A percentile compares a stretch with the other conserved stretches of the same genome.
These are phyloP conservation scores for Sminthurides aquaticus DNA, from an alignment of 2,888 invertebrate species.

Conservation along the genomic window DNA sequence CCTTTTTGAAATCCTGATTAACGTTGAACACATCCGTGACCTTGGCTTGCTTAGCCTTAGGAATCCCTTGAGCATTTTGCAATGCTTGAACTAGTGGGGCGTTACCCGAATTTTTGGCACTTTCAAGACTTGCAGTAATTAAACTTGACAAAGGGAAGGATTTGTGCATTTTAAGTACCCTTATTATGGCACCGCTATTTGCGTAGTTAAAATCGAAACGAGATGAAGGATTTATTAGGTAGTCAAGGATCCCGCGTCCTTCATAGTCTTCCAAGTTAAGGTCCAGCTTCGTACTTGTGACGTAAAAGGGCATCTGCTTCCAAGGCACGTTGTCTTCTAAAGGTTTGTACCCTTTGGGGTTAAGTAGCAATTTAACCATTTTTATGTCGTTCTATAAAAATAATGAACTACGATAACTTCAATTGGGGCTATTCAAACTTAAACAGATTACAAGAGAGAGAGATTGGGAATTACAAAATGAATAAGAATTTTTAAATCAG, in stretches of 20 bases:
- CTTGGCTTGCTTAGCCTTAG: conserved; percentile 4
- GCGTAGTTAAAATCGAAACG: conserved; percentile 5
- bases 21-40: conserved; percentile 5
- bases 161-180: not conserved
- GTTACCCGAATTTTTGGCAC: not conserved
- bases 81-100: conserved; percentile 14
- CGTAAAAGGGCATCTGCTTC: not conserved
- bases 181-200: not conserved
- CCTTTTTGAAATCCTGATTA: not conserved
- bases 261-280: conserved; percentile 25
- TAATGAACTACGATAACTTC: not conserved
- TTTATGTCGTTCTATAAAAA: conserved; percentile 32
- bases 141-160: not conserved
- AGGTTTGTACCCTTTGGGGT: conserved; percentile 26
- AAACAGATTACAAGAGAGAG: too few relatives aligned
- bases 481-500: too few relatives aligned
- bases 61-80: conserved; percentile 16
- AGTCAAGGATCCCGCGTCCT: conserved; percentile 33
- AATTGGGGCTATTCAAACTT: too few relatives aligned
- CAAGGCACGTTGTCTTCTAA: conserved; percentile 25
- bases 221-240: conserved; percentile 26
- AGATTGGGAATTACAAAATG: too few relatives aligned
- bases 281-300: not conserved
- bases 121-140: too few relatives aligned
- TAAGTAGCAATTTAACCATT: conserved; percentile 38